Percentiles rank a stretch among this genome's conserved stretches.
Evolutionary conservation across 2,888 invertebrate species (phyloP).

Genomic region (Diarsia mendica): DNA sequence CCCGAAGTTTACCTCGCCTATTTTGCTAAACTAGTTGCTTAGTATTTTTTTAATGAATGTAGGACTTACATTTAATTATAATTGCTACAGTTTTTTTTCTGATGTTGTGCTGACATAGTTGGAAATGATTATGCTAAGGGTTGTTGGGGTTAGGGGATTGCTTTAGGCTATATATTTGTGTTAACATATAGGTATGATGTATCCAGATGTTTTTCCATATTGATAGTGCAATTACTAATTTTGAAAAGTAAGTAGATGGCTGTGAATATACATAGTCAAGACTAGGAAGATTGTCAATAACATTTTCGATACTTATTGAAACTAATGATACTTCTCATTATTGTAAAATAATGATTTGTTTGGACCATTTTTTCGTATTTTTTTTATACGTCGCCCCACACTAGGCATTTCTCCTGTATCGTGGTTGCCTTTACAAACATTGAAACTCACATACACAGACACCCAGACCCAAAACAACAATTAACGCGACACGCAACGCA

Average conservation of each 20-base stretch:
- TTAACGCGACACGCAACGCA: too few relatives aligned
- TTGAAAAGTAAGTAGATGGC: background rate
- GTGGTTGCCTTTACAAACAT: too few relatives aligned
- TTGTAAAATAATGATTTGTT: too few relatives aligned
- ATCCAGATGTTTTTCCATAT: background rate
- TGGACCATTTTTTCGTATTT: too few relatives aligned
- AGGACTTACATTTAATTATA: constrained; percentile 49
- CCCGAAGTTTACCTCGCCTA: constrained; percentile 53
- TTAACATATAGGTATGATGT: background rate
- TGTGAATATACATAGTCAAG: too few relatives aligned
- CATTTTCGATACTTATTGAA: too few relatives aligned
- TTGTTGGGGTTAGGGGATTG: background rate
- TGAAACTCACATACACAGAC: too few relatives aligned
- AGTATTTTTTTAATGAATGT: constrained; percentile 50
- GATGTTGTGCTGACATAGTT: constrained; percentile 13
- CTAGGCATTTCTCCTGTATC: too few relatives aligned
- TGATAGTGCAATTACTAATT: background rate
- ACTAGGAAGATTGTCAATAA: too few relatives aligned
- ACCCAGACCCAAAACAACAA: too few relatives aligned
- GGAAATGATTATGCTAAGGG: constrained; percentile 36
- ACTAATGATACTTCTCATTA: too few relatives aligned
- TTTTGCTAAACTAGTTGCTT: constrained; percentile 58
- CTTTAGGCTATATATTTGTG: constrained; percentile 26
- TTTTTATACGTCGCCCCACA: too few relatives aligned
- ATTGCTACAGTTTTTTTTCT: constrained; percentile 32